Evolutionary conservation across 30 jellyfish, hydroid and myxozoan genomes (phyloP).

Genomic region (Turritopsis dohrnii): DNA sequence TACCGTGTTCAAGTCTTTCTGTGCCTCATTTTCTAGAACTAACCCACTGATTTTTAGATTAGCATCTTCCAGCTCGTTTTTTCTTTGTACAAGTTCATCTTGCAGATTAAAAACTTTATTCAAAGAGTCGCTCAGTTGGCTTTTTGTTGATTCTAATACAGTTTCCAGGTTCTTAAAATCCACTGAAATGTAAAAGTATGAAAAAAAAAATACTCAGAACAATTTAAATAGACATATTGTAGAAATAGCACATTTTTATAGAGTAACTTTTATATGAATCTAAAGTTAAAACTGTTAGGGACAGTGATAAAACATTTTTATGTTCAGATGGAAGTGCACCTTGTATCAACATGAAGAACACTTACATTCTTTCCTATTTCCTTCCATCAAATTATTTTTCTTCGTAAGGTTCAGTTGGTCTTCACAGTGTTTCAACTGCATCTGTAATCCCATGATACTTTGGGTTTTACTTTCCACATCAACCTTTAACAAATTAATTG

Average conservation of each 20-base stretch:
- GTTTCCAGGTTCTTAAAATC: not conserved
- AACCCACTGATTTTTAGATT: not conserved
- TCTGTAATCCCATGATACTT: not conserved
- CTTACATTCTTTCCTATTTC: slow-evolving; percentile 5
- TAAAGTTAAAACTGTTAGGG: too few relatives aligned
- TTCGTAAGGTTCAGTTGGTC: not conserved
- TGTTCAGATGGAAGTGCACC: too few relatives aligned
- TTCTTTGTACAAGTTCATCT: not conserved
- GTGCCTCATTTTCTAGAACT: not conserved
- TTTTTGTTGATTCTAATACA: not conserved
- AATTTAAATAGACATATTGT: too few relatives aligned
- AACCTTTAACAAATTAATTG: not conserved
- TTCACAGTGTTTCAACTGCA: slow-evolving; percentile 13
- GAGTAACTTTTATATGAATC: too few relatives aligned
- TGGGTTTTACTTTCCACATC: not conserved
- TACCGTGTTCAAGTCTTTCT: not conserved
- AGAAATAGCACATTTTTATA: too few relatives aligned
- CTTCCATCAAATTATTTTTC: not conserved
- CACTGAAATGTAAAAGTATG: not conserved
- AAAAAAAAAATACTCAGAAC: too few relatives aligned
- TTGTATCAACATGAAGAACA: too few relatives aligned
- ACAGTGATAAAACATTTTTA: too few relatives aligned
- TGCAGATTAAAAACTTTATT: not conserved
- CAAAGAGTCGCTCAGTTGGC: not conserved
- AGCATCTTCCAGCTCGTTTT: not conserved